Evolutionary conservation across 1,140 invertebrate genomes (phyloP), one percentile per base, ranked within the genome.

Genomic region (Popillia japonica): DNA sequence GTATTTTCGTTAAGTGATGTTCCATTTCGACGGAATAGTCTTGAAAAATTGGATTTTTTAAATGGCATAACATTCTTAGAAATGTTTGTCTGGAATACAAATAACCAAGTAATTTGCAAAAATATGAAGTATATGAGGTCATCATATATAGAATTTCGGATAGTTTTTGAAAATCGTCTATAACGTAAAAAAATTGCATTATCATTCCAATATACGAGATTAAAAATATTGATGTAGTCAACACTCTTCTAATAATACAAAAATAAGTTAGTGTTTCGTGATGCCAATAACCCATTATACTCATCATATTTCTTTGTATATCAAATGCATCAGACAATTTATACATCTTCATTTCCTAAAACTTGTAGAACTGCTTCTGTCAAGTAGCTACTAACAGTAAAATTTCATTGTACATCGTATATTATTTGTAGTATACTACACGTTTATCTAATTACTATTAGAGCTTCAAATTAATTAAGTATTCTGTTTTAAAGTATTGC

Each of bases 41-140:
- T 40, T 17, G 7, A 61, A 78, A 78, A 34, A 78, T 55, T 17
- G 77, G 77, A 78, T 78, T 22, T 27, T 78, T 78, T 6, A 78
- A 22, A 59, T 55, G 27, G 9, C 44, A 4, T 17, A 78, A 11
- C 48, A 78, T 59, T 0, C 23, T 22, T 73, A 78, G 17, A 40
- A 78, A 78, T 10, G 22, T 40, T 10, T 78, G 72, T 55, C 72
- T 73, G 8, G 22, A 20, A 40, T 48, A 74, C 6, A 41, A 20
- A 40, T 74, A 75, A 17, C 64, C 68, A n/a, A 1, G 4, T 20
- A 74, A n/a, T 27, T 78, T 78, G 44, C 41, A 41, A 22, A 78
- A 40, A 61, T 78, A 78, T 9, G 41, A 72, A 4, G 64, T 44
- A 20, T 42, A 48, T 6, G 72, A 42, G 2, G 23, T 40, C 72